Conservation (phyloP, 1,140 invertebrate species). For the Hyles euphorbiae region DNA sequence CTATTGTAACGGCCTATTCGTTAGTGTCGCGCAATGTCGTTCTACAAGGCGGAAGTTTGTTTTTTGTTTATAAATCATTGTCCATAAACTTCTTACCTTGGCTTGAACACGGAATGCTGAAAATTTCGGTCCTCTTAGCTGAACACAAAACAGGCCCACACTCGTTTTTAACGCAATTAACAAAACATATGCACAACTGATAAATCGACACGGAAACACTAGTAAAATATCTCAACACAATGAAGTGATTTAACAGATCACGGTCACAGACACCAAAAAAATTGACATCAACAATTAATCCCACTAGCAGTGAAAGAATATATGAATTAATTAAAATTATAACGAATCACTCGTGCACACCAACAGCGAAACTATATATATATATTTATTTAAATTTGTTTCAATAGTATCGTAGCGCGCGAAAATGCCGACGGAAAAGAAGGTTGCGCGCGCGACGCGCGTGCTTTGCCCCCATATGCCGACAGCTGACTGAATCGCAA, state of each 20-base stretch:
- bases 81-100: neutral
- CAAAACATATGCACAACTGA: conserved; percentile 11
- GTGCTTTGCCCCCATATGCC: conserved; percentile 57
- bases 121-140: too few species aligned
- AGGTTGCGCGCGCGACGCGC: conserved; percentile 59
- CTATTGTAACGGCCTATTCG: too few species aligned
- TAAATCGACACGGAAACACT: conserved; percentile 13
- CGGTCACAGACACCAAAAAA: conserved; percentile 8
- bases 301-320: neutral
- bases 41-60: too few species aligned
- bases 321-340: neutral
- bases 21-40: too few species aligned
- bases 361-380: too few species aligned
- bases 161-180: conserved; percentile 14
- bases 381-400: neutral
- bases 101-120: neutral
- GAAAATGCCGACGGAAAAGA: conserved; percentile 39
- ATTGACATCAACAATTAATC: conserved; percentile 3
- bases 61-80: too few species aligned
- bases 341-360: too few species aligned
- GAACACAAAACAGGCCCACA: neutral
- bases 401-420: conserved; percentile 34
- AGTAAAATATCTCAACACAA: conserved; percentile 13
- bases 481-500: conserved; percentile 70
- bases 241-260: conserved; percentile 13